These are phyloP conservation scores for Dicaeum eximium DNA, from an alignment of 2,113 vertebrate species.

Conservation along the genomic window DNA sequence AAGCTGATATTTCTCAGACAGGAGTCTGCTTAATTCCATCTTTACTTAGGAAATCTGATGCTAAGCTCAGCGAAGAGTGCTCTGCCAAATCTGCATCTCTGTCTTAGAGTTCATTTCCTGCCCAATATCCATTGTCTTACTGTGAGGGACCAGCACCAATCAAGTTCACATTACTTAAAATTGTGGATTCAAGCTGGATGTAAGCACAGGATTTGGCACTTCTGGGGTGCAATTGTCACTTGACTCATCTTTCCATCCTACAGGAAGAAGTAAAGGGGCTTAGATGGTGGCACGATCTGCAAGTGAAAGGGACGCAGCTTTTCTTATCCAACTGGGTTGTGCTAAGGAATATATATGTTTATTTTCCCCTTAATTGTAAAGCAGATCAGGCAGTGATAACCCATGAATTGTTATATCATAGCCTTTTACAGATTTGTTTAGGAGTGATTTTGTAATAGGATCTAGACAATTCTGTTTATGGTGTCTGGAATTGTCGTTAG, in stretches of 20 bases:
- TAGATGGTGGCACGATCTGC: not conserved
- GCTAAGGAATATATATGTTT: not conserved
- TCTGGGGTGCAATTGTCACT: not conserved
- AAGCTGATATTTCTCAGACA: not conserved
- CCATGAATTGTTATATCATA: not conserved
- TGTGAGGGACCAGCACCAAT: not conserved
- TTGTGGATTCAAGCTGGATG: not conserved
- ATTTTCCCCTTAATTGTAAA: not conserved
- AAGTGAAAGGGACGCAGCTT: not conserved
- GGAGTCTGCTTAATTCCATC: not conserved
- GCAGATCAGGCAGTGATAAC: not conserved
- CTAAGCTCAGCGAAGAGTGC: not conserved
- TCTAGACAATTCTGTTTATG: not conserved
- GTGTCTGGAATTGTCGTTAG: not conserved
- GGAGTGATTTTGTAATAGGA: not conserved
- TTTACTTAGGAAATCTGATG: not conserved
- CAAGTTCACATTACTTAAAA: not conserved
- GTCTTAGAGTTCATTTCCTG: not conserved
- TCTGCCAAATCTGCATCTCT: not conserved
- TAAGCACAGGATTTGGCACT: not conserved
- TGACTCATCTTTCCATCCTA: not conserved
- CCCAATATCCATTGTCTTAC: not conserved
- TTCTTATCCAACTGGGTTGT: not conserved
- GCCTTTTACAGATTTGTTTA: not conserved
- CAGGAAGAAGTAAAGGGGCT: not conserved